These are phyloP conservation scores for Peromyscus eremicus DNA, from an alignment of 2,797 vertebrate species.

Conservation along the genomic window DNA sequence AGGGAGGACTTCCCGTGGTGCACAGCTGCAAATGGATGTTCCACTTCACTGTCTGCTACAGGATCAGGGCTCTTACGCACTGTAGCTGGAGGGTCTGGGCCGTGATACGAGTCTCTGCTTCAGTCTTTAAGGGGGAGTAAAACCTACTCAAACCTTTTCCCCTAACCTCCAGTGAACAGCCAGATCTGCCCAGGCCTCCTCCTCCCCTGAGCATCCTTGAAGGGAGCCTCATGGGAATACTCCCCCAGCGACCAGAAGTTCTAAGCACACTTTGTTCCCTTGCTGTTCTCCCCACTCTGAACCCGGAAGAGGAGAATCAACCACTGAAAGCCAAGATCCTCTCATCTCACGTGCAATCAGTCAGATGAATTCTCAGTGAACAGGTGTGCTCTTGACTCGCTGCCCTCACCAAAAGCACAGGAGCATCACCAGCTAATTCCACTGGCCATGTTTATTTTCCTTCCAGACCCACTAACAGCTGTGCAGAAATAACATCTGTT, in stretches of 20 bases:
- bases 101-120: not conserved
- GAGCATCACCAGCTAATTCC: not conserved
- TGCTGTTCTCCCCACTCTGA: not conserved
- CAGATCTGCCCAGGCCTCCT: not conserved
- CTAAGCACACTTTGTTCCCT: not conserved
- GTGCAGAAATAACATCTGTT: not conserved
- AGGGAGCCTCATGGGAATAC: not conserved
- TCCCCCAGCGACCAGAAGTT: conserved; percentile 12
- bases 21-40: not conserved
- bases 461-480: not conserved
- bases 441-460: not conserved
- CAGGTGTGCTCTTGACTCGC: not conserved
- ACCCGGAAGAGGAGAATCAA: not conserved
- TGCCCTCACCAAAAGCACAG: not conserved
- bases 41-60: not conserved
- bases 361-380: not conserved
- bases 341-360: not conserved
- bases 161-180: not conserved
- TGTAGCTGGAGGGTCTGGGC: fast-evolving
- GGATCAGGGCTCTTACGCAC: not conserved
- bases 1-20: not conserved
- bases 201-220: not conserved
- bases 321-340: not conserved
- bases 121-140: not conserved
- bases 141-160: not conserved